A percentile compares a stretch with the other conserved stretches of the same genome.
Conservation (phyloP, 2,797 vertebrate genomes). For the Microtus agrestis region DNA sequence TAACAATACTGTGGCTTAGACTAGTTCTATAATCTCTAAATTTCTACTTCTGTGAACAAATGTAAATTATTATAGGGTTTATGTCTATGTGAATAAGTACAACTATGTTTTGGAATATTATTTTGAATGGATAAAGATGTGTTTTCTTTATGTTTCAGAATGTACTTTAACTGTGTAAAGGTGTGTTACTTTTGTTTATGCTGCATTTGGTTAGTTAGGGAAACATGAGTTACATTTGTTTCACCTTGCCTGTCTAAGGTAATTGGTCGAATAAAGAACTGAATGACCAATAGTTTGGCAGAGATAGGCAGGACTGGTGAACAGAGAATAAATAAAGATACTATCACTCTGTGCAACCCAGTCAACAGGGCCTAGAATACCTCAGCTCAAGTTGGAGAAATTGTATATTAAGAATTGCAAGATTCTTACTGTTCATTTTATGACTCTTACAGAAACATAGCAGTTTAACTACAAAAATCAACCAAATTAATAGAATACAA, state of each 20-base stretch:
- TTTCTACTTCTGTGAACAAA: not conserved
- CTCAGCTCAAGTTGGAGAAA: not conserved
- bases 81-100: not conserved
- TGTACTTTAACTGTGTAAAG: not conserved
- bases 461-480: not conserved
- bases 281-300: not conserved
- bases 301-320: not conserved
- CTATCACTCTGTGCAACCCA: not conserved
- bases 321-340: not conserved
- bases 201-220: not conserved
- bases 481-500: not conserved
- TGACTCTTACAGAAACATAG: not conserved
- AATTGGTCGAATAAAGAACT: not conserved
- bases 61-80: not conserved
- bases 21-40: not conserved
- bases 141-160: not conserved
- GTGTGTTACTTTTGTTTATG: too few relatives aligned
- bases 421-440: not conserved
- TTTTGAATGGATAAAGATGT: not conserved
- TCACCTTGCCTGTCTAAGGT: not conserved
- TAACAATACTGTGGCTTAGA: not conserved
- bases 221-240: not conserved
- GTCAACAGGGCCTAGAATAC: not conserved
- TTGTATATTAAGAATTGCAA: not conserved
- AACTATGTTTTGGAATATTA: not conserved